Evolutionary conservation across 2,797 vertebrate species (phyloP).

Genomic region (Hypotaenidia okinawae): DNA sequence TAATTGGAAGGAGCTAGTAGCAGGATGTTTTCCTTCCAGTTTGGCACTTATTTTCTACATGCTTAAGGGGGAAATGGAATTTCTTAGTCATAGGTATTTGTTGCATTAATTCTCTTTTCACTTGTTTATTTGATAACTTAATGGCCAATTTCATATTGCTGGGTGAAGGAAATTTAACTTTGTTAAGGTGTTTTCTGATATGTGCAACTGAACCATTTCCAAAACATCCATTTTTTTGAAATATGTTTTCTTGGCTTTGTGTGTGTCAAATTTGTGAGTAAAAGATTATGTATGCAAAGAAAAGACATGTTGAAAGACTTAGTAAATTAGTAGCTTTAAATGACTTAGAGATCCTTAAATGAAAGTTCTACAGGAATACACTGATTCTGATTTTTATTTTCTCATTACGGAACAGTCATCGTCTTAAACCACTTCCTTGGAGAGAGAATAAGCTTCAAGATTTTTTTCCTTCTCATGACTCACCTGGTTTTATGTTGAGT

Average conservation of each 20-base stretch:
- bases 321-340: not conserved
- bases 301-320: not conserved
- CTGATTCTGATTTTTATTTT: not conserved
- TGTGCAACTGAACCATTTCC: not conserved
- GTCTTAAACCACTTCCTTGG: not conserved
- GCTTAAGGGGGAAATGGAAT: not conserved
- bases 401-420: not conserved
- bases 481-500: not conserved
- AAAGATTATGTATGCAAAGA: not conserved
- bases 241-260: not conserved
- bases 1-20: not conserved
- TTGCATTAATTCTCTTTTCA: not conserved
- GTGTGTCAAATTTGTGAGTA: not conserved
- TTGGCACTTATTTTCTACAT: not conserved
- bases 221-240: not conserved
- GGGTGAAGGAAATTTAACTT: not conserved
- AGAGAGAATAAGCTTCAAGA: not conserved
- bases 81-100: not conserved
- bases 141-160: not conserved
- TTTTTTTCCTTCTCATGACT: not conserved
- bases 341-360: not conserved
- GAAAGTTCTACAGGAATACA: not conserved
- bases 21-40: not conserved
- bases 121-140: not conserved
- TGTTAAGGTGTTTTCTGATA: not conserved